Conservation (phyloP, 2,888 invertebrate species). For the Oasisia sp. region DNA sequence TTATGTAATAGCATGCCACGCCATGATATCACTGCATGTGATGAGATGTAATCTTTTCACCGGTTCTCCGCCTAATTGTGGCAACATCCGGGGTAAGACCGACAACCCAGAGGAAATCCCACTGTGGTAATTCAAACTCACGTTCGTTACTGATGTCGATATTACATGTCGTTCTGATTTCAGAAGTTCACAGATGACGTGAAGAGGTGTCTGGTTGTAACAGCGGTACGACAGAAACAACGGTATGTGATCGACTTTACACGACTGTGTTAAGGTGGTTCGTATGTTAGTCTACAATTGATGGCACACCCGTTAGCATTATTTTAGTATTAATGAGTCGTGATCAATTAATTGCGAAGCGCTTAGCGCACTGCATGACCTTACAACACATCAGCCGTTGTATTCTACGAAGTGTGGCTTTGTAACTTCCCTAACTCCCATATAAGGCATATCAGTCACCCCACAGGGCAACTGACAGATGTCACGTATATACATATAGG, state of each 20-base stretch:
- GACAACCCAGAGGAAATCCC: background rate
- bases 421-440: background rate
- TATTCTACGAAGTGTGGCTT: background rate
- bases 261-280: background rate
- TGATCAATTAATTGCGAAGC: background rate
- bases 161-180: background rate
- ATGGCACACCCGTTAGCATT: background rate
- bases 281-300: background rate
- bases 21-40: background rate
- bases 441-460: too few relatives aligned
- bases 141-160: background rate
- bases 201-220: background rate
- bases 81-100: background rate
- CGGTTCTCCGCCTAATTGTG: background rate
- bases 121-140: background rate
- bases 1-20: background rate
- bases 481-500: too few relatives aligned
- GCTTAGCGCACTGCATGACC: background rate
- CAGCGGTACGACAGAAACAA: background rate
- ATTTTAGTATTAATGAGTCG: background rate
- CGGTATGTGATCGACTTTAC: background rate
- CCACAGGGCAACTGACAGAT: too few relatives aligned
- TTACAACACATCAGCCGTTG: background rate
- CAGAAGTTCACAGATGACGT: background rate
- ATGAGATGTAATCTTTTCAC: background rate